phyloP scores from a whole-genome alignment of 2,888 invertebrate species.

The Nymphalis polychloros region DNA sequence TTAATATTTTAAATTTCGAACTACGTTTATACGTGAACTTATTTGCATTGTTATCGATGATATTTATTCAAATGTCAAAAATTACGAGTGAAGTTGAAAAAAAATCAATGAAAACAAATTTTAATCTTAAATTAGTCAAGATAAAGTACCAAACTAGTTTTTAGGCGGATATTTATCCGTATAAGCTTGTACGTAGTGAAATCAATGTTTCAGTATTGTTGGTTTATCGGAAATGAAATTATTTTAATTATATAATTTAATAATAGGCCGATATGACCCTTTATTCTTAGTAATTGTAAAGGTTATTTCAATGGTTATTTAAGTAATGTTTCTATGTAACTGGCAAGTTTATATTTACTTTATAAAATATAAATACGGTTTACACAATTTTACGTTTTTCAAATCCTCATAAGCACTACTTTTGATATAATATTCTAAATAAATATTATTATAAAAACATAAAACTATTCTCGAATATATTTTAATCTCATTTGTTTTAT shows the following conservation, averaged over 20 bases:
- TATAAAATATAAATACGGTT: not conserved
- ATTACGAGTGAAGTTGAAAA: not conserved
- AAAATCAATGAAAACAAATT: constrained; percentile 9
- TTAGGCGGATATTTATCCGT: constrained; percentile 21
- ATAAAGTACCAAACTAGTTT: constrained; percentile 34
- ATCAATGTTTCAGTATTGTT: constrained; percentile 45
- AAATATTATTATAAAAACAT: too few species aligned
- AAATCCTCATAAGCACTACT: too few species aligned
- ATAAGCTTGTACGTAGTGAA: constrained; percentile 16
- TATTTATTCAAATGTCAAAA: not conserved
- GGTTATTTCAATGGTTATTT: constrained; percentile 20
- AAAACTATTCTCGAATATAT: too few species aligned
- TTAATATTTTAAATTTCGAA: not conserved
- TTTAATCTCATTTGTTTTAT: too few species aligned
- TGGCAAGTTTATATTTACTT: constrained; percentile 15
- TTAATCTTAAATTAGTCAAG: not conserved
- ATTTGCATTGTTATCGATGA: not conserved
- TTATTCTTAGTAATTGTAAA: constrained; percentile 50
- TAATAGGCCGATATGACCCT: constrained; percentile 67
- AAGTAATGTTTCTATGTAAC: constrained; percentile 12
- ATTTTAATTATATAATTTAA: constrained; percentile 40
- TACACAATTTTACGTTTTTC: too few species aligned
- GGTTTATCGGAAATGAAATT: constrained; percentile 43
- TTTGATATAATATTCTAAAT: too few species aligned
- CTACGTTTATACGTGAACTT: not conserved